A percentile compares a stretch with the other conserved stretches of the same genome.
Conservation (phyloP, 2,888 invertebrate genomes). For the Sycophila texana region DNA sequence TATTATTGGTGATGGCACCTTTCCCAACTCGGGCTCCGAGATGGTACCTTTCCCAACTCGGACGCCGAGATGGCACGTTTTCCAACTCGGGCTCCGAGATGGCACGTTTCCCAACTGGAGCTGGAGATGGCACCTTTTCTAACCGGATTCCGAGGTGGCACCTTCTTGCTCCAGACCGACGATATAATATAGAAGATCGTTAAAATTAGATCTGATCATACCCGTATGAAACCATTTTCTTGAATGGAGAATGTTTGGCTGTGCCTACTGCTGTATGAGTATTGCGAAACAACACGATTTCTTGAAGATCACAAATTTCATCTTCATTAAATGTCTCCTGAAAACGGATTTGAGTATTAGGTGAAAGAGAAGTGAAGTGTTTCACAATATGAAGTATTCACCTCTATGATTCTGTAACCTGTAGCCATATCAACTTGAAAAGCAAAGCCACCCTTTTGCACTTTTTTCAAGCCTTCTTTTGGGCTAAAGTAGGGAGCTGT, state of each 20-base stretch:
- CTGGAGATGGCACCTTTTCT: too few relatives aligned
- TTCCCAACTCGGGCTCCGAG: too few relatives aligned
- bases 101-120: too few relatives aligned
- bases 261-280: conserved; percentile 61
- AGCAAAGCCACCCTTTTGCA: conserved; percentile 82
- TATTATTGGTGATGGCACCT: too few relatives aligned
- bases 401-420: conserved; percentile 82
- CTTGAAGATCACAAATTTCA: conserved; percentile 82
- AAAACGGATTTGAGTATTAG: not conserved
- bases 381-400: conserved; percentile 33
- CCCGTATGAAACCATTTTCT: conserved; percentile 67
- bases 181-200: not conserved
- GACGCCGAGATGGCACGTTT: too few relatives aligned
- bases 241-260: conserved; percentile 66
- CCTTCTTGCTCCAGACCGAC: too few relatives aligned
- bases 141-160: too few relatives aligned
- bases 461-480: conserved; percentile 78
- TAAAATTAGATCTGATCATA: not conserved
- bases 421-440: conserved; percentile 83
- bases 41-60: too few relatives aligned
- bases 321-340: conserved; percentile 80
- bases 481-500: conserved; percentile 73
- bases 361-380: too few relatives aligned
- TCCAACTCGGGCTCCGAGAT: too few relatives aligned
- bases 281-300: conserved; percentile 69